These are phyloP conservation scores for Cyprinodon tularosa DNA, from an alignment of 2,113 vertebrate genomes.

Conservation along the genomic window DNA sequence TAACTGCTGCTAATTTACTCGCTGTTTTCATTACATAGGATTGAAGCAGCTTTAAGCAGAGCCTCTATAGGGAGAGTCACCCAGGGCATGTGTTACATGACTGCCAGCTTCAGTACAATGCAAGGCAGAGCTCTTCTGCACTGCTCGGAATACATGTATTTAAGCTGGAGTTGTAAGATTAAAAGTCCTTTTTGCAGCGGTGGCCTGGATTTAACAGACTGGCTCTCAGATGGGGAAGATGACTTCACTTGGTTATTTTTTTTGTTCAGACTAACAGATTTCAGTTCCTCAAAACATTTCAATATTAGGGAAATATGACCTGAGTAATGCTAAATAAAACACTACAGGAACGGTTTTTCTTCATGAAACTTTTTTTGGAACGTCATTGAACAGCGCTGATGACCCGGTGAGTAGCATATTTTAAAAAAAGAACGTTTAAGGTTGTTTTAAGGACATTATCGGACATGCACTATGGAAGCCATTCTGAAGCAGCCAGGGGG, in stretches of 20 bases:
- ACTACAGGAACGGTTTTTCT: too few relatives aligned
- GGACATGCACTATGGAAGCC: too few relatives aligned
- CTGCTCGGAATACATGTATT: slow-evolving; percentile 7
- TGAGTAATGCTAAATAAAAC: too few relatives aligned
- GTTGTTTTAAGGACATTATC: too few relatives aligned
- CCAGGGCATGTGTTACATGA: slow-evolving; percentile 28
- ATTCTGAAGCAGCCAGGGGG: too few relatives aligned
- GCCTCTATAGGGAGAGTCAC: slow-evolving; percentile 20
- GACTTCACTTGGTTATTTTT: not conserved
- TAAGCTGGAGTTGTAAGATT: not conserved
- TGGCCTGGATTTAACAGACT: not conserved
- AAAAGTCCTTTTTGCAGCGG: not conserved
- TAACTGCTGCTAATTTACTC: slow-evolving; percentile 67
- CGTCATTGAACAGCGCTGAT: too few relatives aligned
- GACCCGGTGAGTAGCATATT: too few relatives aligned
- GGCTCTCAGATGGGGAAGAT: not conserved
- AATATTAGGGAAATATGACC: not conserved
- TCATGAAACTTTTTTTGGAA: too few relatives aligned
- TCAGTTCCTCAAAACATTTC: not conserved
- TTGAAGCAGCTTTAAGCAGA: slow-evolving; percentile 57
- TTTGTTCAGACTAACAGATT: not conserved
- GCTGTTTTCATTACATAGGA: slow-evolving; percentile 61
- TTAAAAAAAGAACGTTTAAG: too few relatives aligned
- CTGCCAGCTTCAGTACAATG: slow-evolving; percentile 5
- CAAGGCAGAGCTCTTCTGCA: slow-evolving; percentile 22